Conservation (phyloP, 2,888 invertebrate genomes). For the Oscheius sp. region DNA sequence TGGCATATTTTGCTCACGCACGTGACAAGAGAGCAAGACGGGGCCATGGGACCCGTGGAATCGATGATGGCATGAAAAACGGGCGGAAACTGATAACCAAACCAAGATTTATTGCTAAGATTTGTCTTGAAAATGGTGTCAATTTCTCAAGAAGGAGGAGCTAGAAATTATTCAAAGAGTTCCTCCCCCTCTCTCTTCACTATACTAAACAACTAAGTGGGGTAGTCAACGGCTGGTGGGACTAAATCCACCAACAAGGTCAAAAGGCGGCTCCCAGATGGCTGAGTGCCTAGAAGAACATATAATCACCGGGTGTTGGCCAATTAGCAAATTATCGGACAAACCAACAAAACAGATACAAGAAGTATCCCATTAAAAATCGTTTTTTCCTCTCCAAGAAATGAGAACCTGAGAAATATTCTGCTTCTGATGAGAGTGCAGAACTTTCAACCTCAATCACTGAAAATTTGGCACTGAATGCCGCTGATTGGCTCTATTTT, state of each 20-base stretch:
- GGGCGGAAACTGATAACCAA: constrained; percentile 1
- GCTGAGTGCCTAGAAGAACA: constrained; percentile 28
- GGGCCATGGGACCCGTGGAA: constrained; percentile 5
- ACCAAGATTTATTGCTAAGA: neutral
- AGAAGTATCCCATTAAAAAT: neutral
- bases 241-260: constrained; percentile 23
- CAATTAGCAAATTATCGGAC: constrained; percentile 23
- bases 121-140: neutral
- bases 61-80: constrained; percentile 12
- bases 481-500: constrained; percentile 29
- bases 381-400: neutral
- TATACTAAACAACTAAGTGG: neutral
- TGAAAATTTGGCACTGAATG: constrained; percentile 22
- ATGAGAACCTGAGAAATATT: too few species aligned
- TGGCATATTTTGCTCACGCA: constrained; percentile 27
- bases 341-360: neutral
- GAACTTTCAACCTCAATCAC: constrained; percentile 11
- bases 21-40: neutral
- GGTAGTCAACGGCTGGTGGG: neutral
- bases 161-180: constrained; percentile 2
- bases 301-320: constrained; percentile 16
- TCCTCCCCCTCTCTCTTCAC: neutral
- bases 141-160: neutral
- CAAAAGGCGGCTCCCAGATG: constrained; percentile 31
- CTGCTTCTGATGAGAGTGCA: too few species aligned